Evolutionary conservation across 2,113 vertebrate genomes (phyloP).

Genomic region (Cyprinodon brontotheroides): DNA sequence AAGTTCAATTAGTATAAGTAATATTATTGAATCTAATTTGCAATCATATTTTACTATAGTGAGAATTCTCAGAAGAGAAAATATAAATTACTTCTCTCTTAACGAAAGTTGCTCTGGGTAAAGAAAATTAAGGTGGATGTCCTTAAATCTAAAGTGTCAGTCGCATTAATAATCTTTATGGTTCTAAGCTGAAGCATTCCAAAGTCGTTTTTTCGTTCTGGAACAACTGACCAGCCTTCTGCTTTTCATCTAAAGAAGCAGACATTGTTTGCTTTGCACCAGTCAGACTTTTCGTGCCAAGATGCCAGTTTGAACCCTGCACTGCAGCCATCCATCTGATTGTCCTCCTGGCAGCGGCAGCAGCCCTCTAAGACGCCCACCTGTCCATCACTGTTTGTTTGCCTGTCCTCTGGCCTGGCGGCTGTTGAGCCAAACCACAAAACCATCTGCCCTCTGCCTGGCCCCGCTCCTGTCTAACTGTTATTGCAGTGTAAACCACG

Average conservation of each 20-base stretch:
- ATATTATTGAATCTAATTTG: no score
- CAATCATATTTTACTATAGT: no score
- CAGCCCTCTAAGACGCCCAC: constrained; percentile 49
- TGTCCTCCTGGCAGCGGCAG: constrained; percentile 37
- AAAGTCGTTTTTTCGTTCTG: constrained; percentile 33
- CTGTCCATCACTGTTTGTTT: constrained; percentile 70
- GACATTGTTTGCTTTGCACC: constrained; percentile 56
- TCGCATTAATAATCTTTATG: constrained; percentile 38
- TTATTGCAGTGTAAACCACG: constrained; percentile 59
- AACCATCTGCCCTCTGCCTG: constrained; percentile 65
- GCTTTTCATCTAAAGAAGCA: constrained; percentile 64
- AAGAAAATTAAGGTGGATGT: no score
- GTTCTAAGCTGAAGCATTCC: constrained; percentile 37
- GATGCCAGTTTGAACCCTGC: constrained; percentile 55
- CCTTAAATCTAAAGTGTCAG: no score
- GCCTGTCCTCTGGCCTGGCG: constrained; percentile 43
- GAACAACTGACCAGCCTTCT: constrained; percentile 56
- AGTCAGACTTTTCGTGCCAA: constrained; percentile 47
- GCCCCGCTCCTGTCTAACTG: constrained; percentile 51
- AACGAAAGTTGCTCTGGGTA: no score
- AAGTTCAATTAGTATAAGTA: no score
- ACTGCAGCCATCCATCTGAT: constrained; percentile 53
- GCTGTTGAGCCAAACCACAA: constrained; percentile 56
- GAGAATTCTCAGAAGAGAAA: no score
- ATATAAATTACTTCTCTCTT: no score